Percentiles rank a stretch among this genome's conserved stretches.
These are phyloP conservation scores for Corticium candelabrum DNA, from an alignment of 37 sponge, comb jelly and placozoan species.

Conservation along the genomic window DNA sequence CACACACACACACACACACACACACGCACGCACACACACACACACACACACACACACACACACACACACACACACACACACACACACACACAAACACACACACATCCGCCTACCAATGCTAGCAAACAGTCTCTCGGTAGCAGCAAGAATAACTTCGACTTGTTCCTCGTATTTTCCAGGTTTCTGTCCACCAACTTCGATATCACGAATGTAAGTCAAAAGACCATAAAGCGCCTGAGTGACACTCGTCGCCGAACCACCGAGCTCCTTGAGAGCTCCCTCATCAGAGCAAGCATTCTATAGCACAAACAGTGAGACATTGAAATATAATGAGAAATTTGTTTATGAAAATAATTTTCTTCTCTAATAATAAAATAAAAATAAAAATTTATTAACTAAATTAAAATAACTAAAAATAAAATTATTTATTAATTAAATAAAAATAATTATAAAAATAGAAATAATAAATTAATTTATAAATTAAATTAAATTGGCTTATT, in stretches of 20 bases:
- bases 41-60: background rate
- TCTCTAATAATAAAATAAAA: background rate
- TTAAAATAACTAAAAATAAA: background rate
- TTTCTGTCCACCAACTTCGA: background rate
- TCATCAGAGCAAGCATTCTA: slow-evolving; percentile 84
- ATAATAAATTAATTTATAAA: too few relatives aligned
- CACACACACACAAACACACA: background rate
- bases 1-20: slow-evolving; percentile 5
- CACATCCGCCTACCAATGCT: background rate
- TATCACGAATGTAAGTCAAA: slow-evolving; percentile 7
- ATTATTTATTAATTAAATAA: background rate
- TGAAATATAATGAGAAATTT: too few relatives aligned
- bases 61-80: background rate
- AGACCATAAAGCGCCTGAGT: slow-evolving; percentile 38
- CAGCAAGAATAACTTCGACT: slow-evolving; percentile 81
- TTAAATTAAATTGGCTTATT: too few relatives aligned
- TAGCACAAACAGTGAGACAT: too few relatives aligned
- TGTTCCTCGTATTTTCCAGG: slow-evolving; percentile 62
- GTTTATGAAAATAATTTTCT: too few relatives aligned
- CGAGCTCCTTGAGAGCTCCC: slow-evolving; percentile 68
- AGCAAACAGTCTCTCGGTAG: slow-evolving; percentile 58
- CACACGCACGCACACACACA: background rate
- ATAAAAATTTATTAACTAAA: background rate
- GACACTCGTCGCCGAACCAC: slow-evolving; percentile 57
- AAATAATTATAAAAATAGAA: too few relatives aligned